Base-by-base conservation (phyloP, 2,888 invertebrate species). In the Criorhina ranunculi region DNA sequence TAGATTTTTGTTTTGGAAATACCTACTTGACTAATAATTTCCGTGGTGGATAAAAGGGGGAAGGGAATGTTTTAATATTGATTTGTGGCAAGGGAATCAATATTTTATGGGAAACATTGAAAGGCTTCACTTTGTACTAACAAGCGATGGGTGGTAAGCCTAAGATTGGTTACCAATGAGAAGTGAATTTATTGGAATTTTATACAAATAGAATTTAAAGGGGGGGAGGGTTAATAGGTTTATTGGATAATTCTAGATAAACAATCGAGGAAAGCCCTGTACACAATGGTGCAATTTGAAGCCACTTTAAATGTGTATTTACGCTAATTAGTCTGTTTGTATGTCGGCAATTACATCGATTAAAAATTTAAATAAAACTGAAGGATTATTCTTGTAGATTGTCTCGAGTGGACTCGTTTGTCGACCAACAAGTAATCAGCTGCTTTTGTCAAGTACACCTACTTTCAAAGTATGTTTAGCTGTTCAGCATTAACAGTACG, bases 71-170 rank as follows among this genome's bases (percentile, higher is more conserved):
- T 64, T 64, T 19, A 9, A 73, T 64, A 66, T 64, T 35, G 35
- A 55, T 57, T 64, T 66, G 53, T 57, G 40, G 29, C 33, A 33
- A 64, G 5, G 37, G 17, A 75, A 64, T 64, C 75, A 66, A 64
- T 64, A 75, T 35, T 64, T 46, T 31, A 62, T 73, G 49, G 19
- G 17, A 60, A 60, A 60, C 49, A 35, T 33, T 33, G 17, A 29
- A 60, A 72, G 57, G 57, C 37, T 49, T 70, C 35, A 29, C 49
- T 19, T n/a, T 42, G 12, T 8, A 31, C 37, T 6, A 35, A 9
- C 33, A 70, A 33, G 29, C 46, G 24, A 70, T 40, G 37, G 29
- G 51, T 51, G 66, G 66, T 37, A 37, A 51, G 66, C 66, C 51
- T 62, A 67, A 67, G 44, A 53, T 42, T 55, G 69, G 55, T 55